These are phyloP conservation scores for Apis laboriosa DNA, from an alignment of 1,140 invertebrate genomes.

Conservation along the genomic window DNA sequence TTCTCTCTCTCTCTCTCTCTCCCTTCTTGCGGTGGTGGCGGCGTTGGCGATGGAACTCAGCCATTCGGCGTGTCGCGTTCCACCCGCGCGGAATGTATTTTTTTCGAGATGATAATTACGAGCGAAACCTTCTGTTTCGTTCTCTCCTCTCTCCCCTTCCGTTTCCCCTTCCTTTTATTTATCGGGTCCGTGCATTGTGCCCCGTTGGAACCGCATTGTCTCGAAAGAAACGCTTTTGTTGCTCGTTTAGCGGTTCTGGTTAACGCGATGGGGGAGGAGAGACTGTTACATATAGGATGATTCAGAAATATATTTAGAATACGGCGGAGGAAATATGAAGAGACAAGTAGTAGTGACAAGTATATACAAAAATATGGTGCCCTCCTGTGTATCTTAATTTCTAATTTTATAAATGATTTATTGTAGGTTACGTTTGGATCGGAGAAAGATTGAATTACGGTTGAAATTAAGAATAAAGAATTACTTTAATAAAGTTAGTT, in stretches of 20 bases:
- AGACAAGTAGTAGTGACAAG: no score
- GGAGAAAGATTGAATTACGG: no score
- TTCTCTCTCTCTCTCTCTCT: no score
- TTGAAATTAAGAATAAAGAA: no score
- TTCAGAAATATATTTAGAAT: no score
- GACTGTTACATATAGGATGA: no score
- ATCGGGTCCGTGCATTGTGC: constrained; percentile 9
- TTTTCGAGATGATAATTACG: constrained; percentile 41
- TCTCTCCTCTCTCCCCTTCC: background rate
- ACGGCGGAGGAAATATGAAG: no score
- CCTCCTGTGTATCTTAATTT: no score
- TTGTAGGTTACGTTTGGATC: no score
- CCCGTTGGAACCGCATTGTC: constrained; percentile 8
- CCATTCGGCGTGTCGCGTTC: background rate
- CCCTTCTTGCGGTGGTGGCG: background rate
- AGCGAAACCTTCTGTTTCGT: constrained; percentile 6
- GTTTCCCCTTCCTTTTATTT: background rate
- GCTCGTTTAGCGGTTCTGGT: constrained; percentile 18
- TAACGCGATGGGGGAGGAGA: no score
- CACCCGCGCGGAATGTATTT: constrained; percentile 6
- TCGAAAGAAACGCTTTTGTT: constrained; percentile 13
- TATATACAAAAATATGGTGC: no score
- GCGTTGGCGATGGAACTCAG: background rate
- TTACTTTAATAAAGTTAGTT: no score
- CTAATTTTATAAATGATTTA: background rate